A percentile compares a stretch with the other conserved stretches of the same genome.
Evolutionary conservation across 2,888 invertebrate species (phyloP).

Genomic region (Lithophane semibrunnea): DNA sequence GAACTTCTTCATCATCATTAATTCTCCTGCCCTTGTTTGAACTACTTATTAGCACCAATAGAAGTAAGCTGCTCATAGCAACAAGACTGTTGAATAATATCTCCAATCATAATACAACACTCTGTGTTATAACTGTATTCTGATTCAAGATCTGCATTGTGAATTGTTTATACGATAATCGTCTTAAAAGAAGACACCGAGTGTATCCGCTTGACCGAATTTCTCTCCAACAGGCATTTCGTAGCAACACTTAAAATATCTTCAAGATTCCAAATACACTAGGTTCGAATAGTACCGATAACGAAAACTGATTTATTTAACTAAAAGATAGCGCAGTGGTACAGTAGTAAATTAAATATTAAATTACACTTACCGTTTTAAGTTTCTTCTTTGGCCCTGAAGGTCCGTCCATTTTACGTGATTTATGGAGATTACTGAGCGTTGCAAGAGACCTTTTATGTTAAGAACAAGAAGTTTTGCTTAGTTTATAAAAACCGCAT

Average conservation of each 20-base stretch:
- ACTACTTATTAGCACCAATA: not conserved
- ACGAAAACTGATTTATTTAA: conserved; percentile 19
- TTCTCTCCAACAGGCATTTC: not conserved
- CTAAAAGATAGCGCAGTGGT: not conserved
- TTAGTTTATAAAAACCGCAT: conserved; percentile 32
- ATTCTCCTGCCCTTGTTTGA: too few species aligned
- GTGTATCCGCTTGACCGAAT: conserved; percentile 5
- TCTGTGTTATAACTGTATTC: not conserved
- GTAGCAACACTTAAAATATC: not conserved
- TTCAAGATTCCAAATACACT: not conserved
- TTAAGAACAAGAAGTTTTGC: conserved; percentile 18
- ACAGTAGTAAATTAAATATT: conserved; percentile 17
- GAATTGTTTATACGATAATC: conserved; percentile 13
- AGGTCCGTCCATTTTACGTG: conserved; percentile 80
- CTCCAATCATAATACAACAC: not conserved
- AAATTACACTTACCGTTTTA: conserved; percentile 83
- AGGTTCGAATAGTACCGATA: not conserved
- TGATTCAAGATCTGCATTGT: conserved; percentile 6
- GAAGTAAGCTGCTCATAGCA: conserved; percentile 2
- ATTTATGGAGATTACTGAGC: conserved; percentile 18
- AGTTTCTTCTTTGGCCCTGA: conserved; percentile 87
- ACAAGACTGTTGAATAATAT: conserved; percentile 1
- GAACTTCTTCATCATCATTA: not conserved
- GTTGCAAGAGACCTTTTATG: conserved; percentile 25
- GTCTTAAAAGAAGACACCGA: not conserved